Evolutionary conservation across 2,113 vertebrate genomes (phyloP), one percentile per base, ranked within the genome.

Genomic region (Anoplopoma fimbria): DNA sequence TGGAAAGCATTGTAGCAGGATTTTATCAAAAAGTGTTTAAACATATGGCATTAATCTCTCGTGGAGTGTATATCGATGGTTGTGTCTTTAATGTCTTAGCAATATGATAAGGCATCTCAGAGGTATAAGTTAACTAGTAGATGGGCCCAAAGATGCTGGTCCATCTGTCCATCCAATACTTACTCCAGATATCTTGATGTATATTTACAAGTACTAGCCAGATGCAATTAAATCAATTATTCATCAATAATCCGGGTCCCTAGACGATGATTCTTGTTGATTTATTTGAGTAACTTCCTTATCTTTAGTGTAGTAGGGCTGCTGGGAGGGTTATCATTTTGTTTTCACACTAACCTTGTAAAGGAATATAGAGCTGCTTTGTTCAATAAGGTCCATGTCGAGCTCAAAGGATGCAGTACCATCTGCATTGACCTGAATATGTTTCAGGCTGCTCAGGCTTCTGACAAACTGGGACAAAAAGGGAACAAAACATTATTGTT

Each of bases 361-460:
- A 51, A 98, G 79, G 72, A 93, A 97, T 88, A 98, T 91, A 0
- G 91, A 95, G 91, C 93, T 97, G 38, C 88, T 93, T 0, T 70
- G 79, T 0, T 95, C 92, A 87, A 96, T 95, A 83, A 98, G 95
- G 4, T 97, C 94, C 92, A 98, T 92, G 80, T 97, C 96, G 75
- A 97, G 62, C 72, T 95, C 92, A 88, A 97, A 97, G 0, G 83
- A 91, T 34, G 96, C 96, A 15, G 92, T 91, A 0, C 95, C 92
- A 69, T 92, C 89, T 69, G 79, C 90, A 84, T 93, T 94, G 69
- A 97, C 92, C 49, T 34, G 80, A 71, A 97, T 92, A 15, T 94
- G 96, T 74, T 81, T 93, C 63, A 95, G 84, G 86, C 95, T 96
- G 42, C 75, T 90, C 42, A 97, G 27, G 27, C 29, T 80, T n/a